Conservation (phyloP, 2,113 vertebrate genomes). For the Ciconia stormi region DNA sequence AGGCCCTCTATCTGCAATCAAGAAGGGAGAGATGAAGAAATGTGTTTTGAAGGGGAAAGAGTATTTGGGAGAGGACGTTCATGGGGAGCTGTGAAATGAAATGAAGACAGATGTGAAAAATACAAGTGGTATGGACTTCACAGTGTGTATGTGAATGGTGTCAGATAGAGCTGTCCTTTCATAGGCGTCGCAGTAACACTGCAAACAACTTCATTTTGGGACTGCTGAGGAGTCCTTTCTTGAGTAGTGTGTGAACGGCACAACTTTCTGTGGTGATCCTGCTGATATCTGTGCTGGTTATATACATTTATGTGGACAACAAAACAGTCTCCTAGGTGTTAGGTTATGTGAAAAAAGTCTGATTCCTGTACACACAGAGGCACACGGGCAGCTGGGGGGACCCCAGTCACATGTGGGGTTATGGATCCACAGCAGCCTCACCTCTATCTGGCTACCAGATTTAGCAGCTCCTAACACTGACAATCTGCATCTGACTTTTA, state of each 20-base stretch:
- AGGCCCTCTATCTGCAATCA: background rate
- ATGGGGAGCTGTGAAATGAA: background rate
- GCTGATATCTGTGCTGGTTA: background rate
- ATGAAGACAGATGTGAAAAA: background rate
- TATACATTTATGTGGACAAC: background rate
- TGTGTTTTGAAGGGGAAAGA: background rate
- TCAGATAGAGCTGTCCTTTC: background rate
- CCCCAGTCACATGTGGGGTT: background rate
- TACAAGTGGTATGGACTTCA: background rate
- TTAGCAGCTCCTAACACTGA: background rate
- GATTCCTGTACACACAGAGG: background rate
- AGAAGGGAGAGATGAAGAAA: background rate
- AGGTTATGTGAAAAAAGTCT: background rate
- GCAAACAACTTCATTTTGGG: background rate
- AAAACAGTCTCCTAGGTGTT: background rate
- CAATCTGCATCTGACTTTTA: background rate
- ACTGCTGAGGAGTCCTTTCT: background rate
- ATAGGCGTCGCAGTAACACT: background rate
- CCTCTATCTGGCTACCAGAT: background rate
- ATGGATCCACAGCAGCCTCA: background rate
- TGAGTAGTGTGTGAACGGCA: background rate
- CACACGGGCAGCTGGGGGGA: background rate
- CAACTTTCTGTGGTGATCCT: background rate
- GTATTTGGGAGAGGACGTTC: background rate
- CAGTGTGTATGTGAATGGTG: background rate